phyloP scores from a whole-genome alignment of 2,888 invertebrate genomes.

The Nomada fabriciana region DNA sequence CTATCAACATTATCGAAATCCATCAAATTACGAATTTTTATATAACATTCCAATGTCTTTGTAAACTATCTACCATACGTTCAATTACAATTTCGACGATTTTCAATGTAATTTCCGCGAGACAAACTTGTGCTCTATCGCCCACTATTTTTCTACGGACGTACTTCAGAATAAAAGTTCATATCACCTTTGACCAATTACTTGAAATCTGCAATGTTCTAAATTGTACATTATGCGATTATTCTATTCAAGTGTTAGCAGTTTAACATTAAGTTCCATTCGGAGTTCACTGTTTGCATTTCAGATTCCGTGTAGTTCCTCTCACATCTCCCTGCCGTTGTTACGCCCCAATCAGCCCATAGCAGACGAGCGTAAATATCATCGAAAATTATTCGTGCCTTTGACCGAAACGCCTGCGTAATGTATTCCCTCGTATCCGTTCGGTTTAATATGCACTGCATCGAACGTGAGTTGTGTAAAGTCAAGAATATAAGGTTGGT shows the following conservation, averaged over 20 bases:
- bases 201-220: background rate
- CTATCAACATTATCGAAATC: background rate
- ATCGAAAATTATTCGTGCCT: conserved; percentile 31
- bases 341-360: background rate
- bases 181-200: conserved; percentile 19
- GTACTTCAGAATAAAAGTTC: background rate
- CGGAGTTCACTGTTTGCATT: background rate
- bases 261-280: background rate
- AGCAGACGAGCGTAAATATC: conserved; percentile 4
- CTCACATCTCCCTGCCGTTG: background rate
- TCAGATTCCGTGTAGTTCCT: background rate
- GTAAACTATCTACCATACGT: background rate
- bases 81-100: too few species aligned
- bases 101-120: too few species aligned
- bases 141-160: too few species aligned
- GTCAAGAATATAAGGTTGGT: background rate
- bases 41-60: background rate
- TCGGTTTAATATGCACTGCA: background rate
- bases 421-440: background rate
- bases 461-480: background rate
- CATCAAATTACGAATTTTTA: background rate
- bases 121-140: too few species aligned
- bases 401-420: conserved; percentile 11
- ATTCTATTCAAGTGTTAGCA: background rate
- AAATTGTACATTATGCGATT: background rate